Evolutionary conservation across 1,140 invertebrate genomes (phyloP), one percentile per base, ranked within the genome.

Genomic region (Hyles vespertilio): DNA sequence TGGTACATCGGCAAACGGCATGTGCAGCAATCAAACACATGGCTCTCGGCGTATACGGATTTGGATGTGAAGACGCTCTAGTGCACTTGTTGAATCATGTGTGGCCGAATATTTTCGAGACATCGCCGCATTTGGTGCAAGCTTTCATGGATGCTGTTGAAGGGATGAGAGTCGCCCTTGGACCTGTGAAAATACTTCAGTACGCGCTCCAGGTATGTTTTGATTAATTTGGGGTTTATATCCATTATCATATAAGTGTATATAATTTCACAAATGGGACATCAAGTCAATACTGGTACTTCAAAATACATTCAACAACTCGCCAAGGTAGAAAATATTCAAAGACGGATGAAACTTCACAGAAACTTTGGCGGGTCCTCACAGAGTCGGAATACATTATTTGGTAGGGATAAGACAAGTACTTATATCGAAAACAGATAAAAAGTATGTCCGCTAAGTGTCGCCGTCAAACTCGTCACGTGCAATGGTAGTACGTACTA

Each of bases 71-170:
- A 87, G 99, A 99, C 89, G 98, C 98, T 0, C 90, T 99, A 0
- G 94, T 97, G 47, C 99, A 99, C 91, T 90, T 99, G 8, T 90
- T 99, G 49, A 99, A 99, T 89, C 98, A 99, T 77, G 98, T 99
- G 1, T 99, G 99, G 99, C 99, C 99, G 9, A 99, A 99, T 88
- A 98, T 99, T 61, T 99, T 99, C 81, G 99, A 99, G 91, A 99
- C 98, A 0, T 99, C 98, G 0, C 98, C 99, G 5, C 99, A 99
- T 94, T 93, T 99, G 58, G 98, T 99, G 6, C 98, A 99, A 90
- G 98, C 98, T 5, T 99, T 99, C 86, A 99, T 99, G 97, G 98
- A 99, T 74, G 95, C 98, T 5, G 96, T 99, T 5, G 99, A 99
- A 89, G 98, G 98, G 7, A 93, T 99, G 80, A 89, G 98, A 47